Evolutionary conservation across 2,113 vertebrate species (phyloP).

Genomic region (Chionomys nivalis): DNA sequence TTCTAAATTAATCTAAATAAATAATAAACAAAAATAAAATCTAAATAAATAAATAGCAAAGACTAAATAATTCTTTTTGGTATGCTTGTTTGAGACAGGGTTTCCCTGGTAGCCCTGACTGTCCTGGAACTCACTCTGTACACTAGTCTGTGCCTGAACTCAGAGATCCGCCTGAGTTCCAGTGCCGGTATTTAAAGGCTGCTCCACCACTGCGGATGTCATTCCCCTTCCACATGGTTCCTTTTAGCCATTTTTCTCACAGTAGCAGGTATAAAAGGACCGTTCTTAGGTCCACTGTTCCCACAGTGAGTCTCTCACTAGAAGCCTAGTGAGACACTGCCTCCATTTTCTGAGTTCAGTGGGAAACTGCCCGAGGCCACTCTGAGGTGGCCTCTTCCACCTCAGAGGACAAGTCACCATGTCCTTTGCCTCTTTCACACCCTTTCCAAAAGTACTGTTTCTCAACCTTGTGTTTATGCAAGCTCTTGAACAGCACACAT

Average conservation of each 20-base stretch:
- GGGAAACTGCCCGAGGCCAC: background rate
- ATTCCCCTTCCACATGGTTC: background rate
- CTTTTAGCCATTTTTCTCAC: background rate
- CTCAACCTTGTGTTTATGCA: slow-evolving; percentile 61
- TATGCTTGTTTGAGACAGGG: background rate
- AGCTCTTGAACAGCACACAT: background rate
- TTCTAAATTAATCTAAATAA: background rate
- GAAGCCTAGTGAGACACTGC: background rate
- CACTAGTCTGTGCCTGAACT: background rate
- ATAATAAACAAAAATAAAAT: too few species aligned
- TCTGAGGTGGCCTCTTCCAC: background rate
- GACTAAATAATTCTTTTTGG: background rate
- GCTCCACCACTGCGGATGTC: background rate
- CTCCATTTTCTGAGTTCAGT: background rate
- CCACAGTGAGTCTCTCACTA: background rate
- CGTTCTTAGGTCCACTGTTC: background rate
- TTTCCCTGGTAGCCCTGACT: background rate
- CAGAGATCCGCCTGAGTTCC: too few species aligned
- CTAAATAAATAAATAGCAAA: background rate
- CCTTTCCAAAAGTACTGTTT: slow-evolving; percentile 52
- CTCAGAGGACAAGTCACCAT: background rate
- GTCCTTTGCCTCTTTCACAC: slow-evolving; percentile 21
- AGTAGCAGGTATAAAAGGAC: background rate
- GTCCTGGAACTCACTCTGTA: background rate
- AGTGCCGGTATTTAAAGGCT: background rate